Base-by-base conservation (phyloP, 2,113 vertebrate genomes). In the Gnathonemus longibarbis region DNA sequence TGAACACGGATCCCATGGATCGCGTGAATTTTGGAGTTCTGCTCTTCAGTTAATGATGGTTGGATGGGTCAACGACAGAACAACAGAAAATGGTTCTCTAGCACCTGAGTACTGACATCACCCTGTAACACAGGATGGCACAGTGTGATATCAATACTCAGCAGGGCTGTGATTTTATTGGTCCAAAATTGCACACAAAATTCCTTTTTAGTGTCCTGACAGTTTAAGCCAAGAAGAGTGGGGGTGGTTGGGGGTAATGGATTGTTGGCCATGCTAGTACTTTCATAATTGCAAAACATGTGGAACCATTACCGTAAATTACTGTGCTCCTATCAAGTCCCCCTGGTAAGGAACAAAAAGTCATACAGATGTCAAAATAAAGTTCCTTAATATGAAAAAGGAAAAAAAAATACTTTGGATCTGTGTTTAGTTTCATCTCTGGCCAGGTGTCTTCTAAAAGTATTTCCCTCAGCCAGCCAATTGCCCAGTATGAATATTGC, bases 281-380 rank as follows among this genome's bases (percentile, higher is more conserved):
- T 52, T 86, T 27, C 24, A 52, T 50, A 86, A 86, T 52, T 52
- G 24, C 84, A 86, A 86, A 86, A 50, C 24, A 86, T 86, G 45
- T 86, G 48, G 8, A 86, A 27, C 50, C 84, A 50, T 27, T 52
- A 86, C 84, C 13, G n/a, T 10, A 86, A 86, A 86, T 52, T 27
- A 52, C 84, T 86, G n/a, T 50, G 48, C 84, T 31, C 15, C 15
- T 80, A 42, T 42, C 31, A 80, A 80, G 31, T 56, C 17, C 24
- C 24, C 50, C 85, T 56, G 10, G 24, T 53, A 56, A 87, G 48
- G 48, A 50, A 86, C n/a, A 48, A 86, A 86, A 85, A 49, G 84
- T 46, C 46, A 48, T 49, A 27, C 46, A 86, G 48, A 86, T 86
- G 84, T 86, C n/a, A 86, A 86, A 84, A 48, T n/a, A 84, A 48